A percentile compares a stretch with the other conserved stretches of the same genome.
Conservation (phyloP, 2,888 invertebrate species). For the Cecidostiba fungosa region DNA sequence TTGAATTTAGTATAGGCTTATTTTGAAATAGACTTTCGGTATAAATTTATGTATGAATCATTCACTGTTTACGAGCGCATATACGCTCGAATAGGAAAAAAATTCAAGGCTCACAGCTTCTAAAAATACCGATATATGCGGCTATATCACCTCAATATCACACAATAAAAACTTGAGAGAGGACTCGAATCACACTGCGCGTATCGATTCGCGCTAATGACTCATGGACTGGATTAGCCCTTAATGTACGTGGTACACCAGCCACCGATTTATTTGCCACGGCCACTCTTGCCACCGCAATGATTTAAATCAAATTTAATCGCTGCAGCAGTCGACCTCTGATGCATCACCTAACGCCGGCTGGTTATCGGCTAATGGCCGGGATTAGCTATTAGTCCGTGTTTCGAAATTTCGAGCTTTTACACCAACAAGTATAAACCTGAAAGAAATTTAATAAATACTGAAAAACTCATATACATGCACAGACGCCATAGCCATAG, state of each 20-base stretch:
- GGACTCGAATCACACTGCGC: neutral
- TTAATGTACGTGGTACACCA: neutral
- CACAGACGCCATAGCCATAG: no score
- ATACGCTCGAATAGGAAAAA: no score
- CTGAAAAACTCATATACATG: no score
- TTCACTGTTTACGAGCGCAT: no score
- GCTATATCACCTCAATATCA: neutral
- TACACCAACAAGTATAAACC: neutral
- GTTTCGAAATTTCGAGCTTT: neutral
- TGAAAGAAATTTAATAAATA: no score
- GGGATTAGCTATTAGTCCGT: neutral
- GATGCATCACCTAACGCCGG: neutral
- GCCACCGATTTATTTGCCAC: conserved; percentile 22
- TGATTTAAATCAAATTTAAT: conserved; percentile 38
- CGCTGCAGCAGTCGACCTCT: neutral
- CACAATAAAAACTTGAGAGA: neutral
- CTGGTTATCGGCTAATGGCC: neutral
- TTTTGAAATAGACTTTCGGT: no score
- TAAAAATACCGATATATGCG: no score
- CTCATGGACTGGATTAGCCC: neutral
- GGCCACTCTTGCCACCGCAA: conserved; percentile 12
- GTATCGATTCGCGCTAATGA: neutral
- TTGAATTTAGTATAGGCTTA: no score
- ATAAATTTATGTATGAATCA: no score
- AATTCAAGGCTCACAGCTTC: no score